Conservation (phyloP, 2,113 vertebrate species). For the Gopherus evgoodei region DNA sequence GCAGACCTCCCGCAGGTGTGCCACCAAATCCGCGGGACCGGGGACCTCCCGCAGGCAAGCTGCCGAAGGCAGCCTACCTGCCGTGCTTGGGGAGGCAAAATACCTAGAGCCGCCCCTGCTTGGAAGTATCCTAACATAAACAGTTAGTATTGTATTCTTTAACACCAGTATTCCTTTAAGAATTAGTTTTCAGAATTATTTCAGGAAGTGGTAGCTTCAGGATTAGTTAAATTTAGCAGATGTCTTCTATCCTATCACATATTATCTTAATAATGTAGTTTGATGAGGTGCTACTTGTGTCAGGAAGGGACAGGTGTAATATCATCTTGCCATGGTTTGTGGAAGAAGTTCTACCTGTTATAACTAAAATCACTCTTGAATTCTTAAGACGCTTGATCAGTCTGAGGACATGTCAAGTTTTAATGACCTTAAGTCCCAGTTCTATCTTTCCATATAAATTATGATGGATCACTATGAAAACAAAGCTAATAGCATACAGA, state of each 20-base stretch:
- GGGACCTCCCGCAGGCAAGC: no score
- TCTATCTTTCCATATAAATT: background rate
- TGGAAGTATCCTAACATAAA: background rate
- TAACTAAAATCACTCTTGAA: background rate
- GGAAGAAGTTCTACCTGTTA: background rate
- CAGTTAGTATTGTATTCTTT: background rate
- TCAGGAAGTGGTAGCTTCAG: background rate
- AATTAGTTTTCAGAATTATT: background rate
- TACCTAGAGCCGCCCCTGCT: background rate
- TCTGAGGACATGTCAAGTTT: background rate
- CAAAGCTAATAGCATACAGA: background rate
- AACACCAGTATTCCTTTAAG: background rate
- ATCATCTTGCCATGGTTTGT: background rate
- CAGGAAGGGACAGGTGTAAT: background rate
- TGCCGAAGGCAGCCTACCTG: no score
- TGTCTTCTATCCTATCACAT: background rate
- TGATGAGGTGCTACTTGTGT: background rate
- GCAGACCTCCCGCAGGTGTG: no score
- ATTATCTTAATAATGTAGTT: background rate
- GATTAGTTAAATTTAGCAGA: background rate
- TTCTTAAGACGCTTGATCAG: background rate
- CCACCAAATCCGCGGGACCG: no score
- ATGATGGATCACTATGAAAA: background rate
- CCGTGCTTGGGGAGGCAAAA: no score
- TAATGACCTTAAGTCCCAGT: background rate